A percentile compares a stretch with the other conserved stretches of the same genome.
Evolutionary conservation across 2,888 invertebrate genomes (phyloP).

Genomic region (Cheilosia impressa): DNA sequence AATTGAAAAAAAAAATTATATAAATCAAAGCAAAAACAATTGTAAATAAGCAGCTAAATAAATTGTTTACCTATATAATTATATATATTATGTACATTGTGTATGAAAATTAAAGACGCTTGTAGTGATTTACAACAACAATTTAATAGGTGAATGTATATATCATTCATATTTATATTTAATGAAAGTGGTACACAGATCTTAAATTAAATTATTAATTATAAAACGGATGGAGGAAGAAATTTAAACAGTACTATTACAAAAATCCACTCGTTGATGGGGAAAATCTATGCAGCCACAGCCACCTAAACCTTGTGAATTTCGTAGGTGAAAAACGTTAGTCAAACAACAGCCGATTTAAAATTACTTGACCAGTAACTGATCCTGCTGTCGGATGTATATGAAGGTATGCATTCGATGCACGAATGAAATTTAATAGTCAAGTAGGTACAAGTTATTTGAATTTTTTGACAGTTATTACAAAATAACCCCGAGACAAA

Average conservation of each 20-base stretch:
- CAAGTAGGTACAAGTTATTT: too few relatives aligned
- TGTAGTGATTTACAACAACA: constrained; percentile 72
- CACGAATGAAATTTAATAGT: too few relatives aligned
- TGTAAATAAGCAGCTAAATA: constrained; percentile 71
- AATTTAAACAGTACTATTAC: constrained; percentile 26
- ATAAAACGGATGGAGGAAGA: constrained; percentile 1
- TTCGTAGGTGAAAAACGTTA: too few relatives aligned
- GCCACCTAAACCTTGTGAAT: too few relatives aligned
- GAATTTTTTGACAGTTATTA: too few relatives aligned
- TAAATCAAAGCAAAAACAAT: constrained; percentile 27
- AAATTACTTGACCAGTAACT: too few relatives aligned
- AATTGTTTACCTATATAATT: constrained; percentile 65
- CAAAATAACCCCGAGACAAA: too few relatives aligned
- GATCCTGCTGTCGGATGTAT: too few relatives aligned
- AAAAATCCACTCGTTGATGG: neutral
- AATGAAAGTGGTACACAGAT: constrained; percentile 52
- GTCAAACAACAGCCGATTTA: too few relatives aligned
- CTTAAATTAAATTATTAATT: constrained; percentile 42
- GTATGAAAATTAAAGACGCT: constrained; percentile 65
- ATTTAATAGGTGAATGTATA: constrained; percentile 30
- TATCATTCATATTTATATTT: constrained; percentile 39
- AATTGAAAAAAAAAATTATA: constrained; percentile 5
- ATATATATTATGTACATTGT: constrained; percentile 44
- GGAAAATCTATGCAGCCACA: neutral
- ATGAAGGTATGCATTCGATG: too few relatives aligned